Evolutionary conservation across 1,140 invertebrate species (phyloP), one percentile per base, ranked within the genome.

Genomic region (Littorina saxatilis): DNA sequence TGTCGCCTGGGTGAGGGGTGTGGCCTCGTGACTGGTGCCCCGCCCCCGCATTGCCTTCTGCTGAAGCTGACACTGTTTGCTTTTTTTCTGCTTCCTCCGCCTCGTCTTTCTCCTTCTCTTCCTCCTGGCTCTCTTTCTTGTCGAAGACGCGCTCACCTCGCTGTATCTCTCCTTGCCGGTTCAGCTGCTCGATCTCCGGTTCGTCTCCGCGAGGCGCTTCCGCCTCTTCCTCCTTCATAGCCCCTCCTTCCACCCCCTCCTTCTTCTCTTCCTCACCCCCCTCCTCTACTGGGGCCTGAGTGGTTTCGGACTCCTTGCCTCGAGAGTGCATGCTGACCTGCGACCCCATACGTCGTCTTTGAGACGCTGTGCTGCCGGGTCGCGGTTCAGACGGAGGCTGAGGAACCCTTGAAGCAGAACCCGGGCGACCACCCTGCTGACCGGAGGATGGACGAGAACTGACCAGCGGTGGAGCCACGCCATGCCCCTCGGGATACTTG

Each of bases 101-200:
- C 47, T 75, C 73, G 40, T 73, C 70, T 27, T 61, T 78, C 55
- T 78, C 76, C 58, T 78, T 66, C 35, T 63, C 76, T 58, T 78
- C 55, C 39, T 58, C 58, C 58, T 63, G 70, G 70, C 50, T 63
- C 76, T 78, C 52, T 35, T 78, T 61, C 11, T 61, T 70, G 27
- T 55, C 70, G 47, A 63, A 39, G 13, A 40, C 76, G 0, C 39
- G 39, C 32, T 83, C 82, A 20, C 70, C 82, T n/a, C 82, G 58
- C 50, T 82, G 81, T 5, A 43, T 43, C 39, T 79, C 82, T 5
- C 52, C 66, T 32, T 79, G 70, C 17, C 70, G 66, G 37, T 73
- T 47, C 32, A 73, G 55, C 55, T 80, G 63, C 70, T 82, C 81
- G 17, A 58, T 58, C 32, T n/a, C 52, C 3, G 81, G 76, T n/a